Conservation (phyloP, 1,140 invertebrate species). For the Caenorhabditis tropicalis region DNA sequence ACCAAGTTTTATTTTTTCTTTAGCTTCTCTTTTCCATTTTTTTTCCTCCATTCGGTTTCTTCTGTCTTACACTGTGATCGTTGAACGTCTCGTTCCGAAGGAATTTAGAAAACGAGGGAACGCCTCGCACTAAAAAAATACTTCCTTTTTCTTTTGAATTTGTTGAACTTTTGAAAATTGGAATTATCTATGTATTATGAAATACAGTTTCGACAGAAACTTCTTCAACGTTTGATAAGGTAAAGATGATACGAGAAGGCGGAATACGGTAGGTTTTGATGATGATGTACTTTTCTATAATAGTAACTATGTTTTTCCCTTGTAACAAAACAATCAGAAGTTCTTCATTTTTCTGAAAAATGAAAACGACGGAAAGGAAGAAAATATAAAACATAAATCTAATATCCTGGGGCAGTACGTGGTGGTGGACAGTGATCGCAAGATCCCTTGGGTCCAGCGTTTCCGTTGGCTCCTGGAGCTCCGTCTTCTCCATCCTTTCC, state of each 20-base stretch:
- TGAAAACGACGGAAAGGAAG: background rate
- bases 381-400: background rate
- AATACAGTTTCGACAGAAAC: too few species aligned
- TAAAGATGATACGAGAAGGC: too few species aligned
- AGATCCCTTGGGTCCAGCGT: constrained; percentile 50
- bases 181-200: too few species aligned
- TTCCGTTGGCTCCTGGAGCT: constrained; percentile 45
- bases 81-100: constrained; percentile 8
- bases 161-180: background rate
- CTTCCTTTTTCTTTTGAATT: background rate
- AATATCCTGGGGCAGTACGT: constrained; percentile 56
- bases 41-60: too few species aligned
- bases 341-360: constrained; percentile 6
- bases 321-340: background rate
- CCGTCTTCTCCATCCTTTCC: constrained; percentile 54
- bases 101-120: background rate
- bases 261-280: too few species aligned
- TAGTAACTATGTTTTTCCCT: too few species aligned
- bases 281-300: too few species aligned
- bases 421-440: constrained; percentile 56
- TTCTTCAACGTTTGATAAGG: too few species aligned
- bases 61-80: constrained; percentile 29
- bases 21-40: background rate
- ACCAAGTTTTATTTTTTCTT: constrained; percentile 30
- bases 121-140: background rate